Evolutionary conservation across 2,797 vertebrate genomes (phyloP).

Genomic region (Sebastes itinus): DNA sequence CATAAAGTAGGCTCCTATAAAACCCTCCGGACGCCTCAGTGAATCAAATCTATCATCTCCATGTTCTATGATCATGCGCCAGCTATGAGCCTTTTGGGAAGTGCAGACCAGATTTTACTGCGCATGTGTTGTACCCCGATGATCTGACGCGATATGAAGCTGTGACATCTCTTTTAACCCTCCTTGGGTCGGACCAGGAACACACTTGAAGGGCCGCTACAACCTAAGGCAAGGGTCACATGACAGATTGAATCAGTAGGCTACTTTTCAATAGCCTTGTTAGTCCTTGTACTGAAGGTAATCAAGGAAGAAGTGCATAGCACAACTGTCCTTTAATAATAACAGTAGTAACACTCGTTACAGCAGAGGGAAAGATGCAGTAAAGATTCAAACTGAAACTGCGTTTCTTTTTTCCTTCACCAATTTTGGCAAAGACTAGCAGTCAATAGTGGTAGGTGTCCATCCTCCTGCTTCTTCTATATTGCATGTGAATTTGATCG

Average conservation of each 20-base stretch:
- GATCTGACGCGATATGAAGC: neutral
- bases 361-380: neutral
- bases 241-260: neutral
- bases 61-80: too few species aligned
- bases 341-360: neutral
- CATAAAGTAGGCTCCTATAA: too few species aligned
- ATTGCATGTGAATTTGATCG: neutral
- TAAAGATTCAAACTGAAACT: neutral
- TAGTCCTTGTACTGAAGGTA: neutral
- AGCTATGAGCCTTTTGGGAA: neutral
- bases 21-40: too few species aligned
- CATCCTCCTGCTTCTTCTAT: neutral
- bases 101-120: neutral
- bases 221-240: neutral
- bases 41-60: too few species aligned
- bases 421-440: neutral
- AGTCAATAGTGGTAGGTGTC: neutral
- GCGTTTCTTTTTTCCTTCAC: neutral
- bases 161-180: neutral
- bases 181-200: neutral
- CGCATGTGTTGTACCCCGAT: neutral
- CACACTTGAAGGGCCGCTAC: neutral
- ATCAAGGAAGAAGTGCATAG: neutral
- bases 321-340: neutral
- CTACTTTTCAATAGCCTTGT: neutral